Conservation (phyloP, 2,113 vertebrate genomes). For the Pedionomus torquatus region DNA sequence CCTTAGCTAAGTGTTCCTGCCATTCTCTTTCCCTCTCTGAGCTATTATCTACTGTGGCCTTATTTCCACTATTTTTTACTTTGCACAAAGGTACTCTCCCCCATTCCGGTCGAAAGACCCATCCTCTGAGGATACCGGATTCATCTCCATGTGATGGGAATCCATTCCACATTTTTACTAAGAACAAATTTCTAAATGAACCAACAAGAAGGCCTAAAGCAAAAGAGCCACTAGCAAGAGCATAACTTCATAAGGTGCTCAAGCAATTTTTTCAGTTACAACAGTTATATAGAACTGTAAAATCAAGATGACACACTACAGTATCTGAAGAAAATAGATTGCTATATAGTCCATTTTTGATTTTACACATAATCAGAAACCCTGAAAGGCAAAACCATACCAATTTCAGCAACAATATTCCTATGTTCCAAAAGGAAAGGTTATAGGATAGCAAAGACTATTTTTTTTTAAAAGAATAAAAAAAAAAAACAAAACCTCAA, state of each 20-base stretch:
- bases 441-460: neutral
- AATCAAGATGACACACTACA: constrained; percentile 38
- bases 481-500: neutral
- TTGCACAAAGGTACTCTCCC: neutral
- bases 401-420: neutral
- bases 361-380: constrained; percentile 31
- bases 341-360: neutral
- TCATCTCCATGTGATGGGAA: neutral
- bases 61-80: neutral
- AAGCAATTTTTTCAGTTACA: neutral
- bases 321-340: constrained; percentile 49
- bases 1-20: neutral
- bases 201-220: neutral
- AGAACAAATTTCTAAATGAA: neutral
- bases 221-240: neutral
- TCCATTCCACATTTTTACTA: neutral
- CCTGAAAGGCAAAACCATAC: neutral
- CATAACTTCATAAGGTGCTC: neutral
- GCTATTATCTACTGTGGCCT: neutral
- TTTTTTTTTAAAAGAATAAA: neutral
- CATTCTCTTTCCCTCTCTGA: neutral
- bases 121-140: accelerated
- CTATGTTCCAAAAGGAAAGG: neutral
- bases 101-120: neutral
- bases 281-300: neutral